A percentile compares a stretch with the other conserved stretches of the same genome.
phyloP scores from a whole-genome alignment of 2,113 vertebrate species.

The Gallinago media region DNA sequence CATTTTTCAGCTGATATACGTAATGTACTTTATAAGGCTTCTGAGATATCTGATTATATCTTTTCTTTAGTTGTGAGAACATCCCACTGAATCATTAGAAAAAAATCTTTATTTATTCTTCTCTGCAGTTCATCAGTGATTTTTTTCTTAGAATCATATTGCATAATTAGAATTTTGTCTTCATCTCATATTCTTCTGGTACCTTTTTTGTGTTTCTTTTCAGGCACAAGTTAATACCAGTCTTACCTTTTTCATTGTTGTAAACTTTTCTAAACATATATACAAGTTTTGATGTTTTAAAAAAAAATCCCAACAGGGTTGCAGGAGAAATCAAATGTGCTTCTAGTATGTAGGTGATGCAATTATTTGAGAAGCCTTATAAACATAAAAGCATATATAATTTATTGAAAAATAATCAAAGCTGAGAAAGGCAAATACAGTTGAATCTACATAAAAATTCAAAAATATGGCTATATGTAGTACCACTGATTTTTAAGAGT shows the following conservation, averaged over 20 bases:
- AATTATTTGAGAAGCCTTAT: background rate
- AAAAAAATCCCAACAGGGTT: background rate
- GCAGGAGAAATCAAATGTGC: background rate
- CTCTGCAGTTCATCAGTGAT: background rate
- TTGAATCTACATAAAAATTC: background rate
- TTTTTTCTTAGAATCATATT: background rate
- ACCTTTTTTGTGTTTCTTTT: background rate
- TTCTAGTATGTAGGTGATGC: background rate
- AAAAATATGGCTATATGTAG: background rate
- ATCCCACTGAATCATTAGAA: background rate
- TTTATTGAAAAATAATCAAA: background rate
- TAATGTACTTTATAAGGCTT: background rate
- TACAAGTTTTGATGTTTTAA: background rate
- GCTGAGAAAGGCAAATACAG: background rate
- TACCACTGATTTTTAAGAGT: background rate
- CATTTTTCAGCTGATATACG: background rate
- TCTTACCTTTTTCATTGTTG: background rate
- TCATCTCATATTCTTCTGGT: background rate
- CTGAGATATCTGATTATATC: background rate
- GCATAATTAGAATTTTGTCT: background rate
- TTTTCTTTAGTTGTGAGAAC: background rate
- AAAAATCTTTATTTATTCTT: background rate
- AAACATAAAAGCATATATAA: background rate
- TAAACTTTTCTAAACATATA: background rate
- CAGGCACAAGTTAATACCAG: background rate